Percentiles rank a stretch among this genome's conserved stretches.
phyloP scores from a whole-genome alignment of 2,888 invertebrate genomes.

The Rotaria socialis region DNA sequence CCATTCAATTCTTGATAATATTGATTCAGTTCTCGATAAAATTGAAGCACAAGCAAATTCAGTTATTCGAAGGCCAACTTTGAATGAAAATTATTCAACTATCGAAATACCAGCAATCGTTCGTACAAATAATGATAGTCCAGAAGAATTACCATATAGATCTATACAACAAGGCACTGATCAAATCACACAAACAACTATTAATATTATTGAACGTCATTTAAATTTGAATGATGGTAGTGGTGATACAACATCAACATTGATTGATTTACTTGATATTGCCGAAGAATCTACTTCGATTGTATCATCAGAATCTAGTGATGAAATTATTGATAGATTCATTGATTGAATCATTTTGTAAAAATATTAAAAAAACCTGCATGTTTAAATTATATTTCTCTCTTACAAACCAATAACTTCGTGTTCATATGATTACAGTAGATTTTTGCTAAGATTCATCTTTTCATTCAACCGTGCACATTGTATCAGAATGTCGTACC shows the following conservation, averaged over 20 bases:
- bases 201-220: background rate
- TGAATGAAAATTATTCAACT: background rate
- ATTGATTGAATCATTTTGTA: too few relatives aligned
- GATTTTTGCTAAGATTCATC: too few relatives aligned
- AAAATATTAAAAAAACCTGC: too few relatives aligned
- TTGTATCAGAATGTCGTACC: too few relatives aligned
- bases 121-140: background rate
- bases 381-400: too few relatives aligned
- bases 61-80: background rate
- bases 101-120: background rate
- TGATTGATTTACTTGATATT: background rate
- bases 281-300: background rate
- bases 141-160: background rate
- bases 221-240: background rate
- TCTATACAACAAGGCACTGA: background rate
- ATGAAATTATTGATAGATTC: background rate
- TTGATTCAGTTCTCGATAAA: constrained; percentile 18
- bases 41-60: constrained; percentile 27
- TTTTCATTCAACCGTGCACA: too few relatives aligned
- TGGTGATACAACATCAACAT: background rate
- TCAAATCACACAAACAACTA: background rate
- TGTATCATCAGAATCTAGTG: background rate
- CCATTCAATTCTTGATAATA: constrained; percentile 23
- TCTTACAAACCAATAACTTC: too few relatives aligned
- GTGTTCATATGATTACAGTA: too few relatives aligned